Evolutionary conservation across 2,113 vertebrate genomes (phyloP).

Genomic region (Gasterosteus aculeatus): DNA sequence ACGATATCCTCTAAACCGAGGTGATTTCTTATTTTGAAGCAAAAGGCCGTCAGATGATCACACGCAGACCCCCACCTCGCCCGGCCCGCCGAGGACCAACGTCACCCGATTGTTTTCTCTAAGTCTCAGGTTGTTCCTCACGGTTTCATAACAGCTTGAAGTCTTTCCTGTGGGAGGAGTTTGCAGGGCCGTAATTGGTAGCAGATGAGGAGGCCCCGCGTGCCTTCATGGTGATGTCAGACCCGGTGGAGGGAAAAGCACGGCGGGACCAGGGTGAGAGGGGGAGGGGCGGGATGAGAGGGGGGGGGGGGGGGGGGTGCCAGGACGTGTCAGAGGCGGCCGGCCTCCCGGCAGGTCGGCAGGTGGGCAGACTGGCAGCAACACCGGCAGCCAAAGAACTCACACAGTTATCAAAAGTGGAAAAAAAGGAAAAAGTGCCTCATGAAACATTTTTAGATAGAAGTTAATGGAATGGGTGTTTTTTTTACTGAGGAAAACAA

Average conservation of each 20-base stretch:
- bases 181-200: conserved; percentile 76
- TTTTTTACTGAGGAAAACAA: conserved; percentile 15
- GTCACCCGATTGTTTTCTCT: conserved; percentile 55
- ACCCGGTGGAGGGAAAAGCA: conserved; percentile 59
- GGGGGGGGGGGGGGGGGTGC: conserved; percentile 25
- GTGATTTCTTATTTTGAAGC: conserved; percentile 27
- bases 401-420: conserved; percentile 18
- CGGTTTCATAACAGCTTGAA: conserved; percentile 63
- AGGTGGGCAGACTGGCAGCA: conserved; percentile 56
- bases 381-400: conserved; percentile 23
- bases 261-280: conserved; percentile 16
- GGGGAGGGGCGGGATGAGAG: neutral
- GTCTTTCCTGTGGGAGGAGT: conserved; percentile 54
- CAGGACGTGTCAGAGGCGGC: conserved; percentile 62
- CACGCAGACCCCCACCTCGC: conserved; percentile 38
- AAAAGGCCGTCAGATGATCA: conserved; percentile 33
- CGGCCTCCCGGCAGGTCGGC: conserved; percentile 35
- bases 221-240: conserved; percentile 82
- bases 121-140: conserved; percentile 69
- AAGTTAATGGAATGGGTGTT: conserved; percentile 19
- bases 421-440: neutral
- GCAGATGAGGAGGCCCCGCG: conserved; percentile 79
- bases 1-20: conserved; percentile 26
- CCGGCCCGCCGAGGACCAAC: conserved; percentile 23
- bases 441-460: conserved; percentile 6